Conservation (phyloP, 64 coral and sea anemone species). For the Astreopora myriophthalma region DNA sequence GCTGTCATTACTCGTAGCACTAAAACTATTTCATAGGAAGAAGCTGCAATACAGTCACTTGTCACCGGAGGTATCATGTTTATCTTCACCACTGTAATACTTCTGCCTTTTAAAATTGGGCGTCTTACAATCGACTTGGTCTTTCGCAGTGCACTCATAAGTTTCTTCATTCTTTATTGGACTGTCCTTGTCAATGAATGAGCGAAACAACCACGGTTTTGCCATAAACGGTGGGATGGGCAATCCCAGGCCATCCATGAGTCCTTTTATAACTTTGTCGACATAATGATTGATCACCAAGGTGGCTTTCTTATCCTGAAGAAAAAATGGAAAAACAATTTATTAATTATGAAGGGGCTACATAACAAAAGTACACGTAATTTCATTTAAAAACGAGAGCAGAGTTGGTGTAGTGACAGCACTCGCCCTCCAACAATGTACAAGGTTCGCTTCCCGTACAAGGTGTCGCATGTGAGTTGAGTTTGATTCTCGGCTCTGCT, state of each 20-base stretch:
- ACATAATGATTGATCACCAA: conserved; percentile 90
- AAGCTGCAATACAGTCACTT: no score
- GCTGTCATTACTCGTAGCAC: no score
- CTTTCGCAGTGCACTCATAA: neutral
- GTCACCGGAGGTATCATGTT: neutral
- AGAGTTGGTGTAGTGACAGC: no score
- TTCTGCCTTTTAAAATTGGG: neutral
- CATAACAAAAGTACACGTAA: no score
- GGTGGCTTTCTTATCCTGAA: conserved; percentile 96
- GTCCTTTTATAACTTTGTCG: conserved; percentile 82
- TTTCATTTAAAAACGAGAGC: no score
- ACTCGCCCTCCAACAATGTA: no score
- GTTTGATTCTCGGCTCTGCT: no score
- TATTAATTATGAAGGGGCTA: no score
- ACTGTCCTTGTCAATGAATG: neutral
- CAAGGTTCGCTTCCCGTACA: no score
- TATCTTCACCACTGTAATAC: neutral
- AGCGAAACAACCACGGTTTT: conserved; percentile 12
- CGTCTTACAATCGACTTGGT: neutral
- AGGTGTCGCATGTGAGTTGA: no score
- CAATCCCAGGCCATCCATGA: conserved; percentile 71
- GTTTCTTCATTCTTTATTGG: neutral
- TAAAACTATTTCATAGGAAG: no score
- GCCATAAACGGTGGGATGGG: conserved; percentile 58
- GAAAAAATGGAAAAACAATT: neutral